Conservation (phyloP, 2,888 invertebrate genomes). For the Panzeria rudis region DNA sequence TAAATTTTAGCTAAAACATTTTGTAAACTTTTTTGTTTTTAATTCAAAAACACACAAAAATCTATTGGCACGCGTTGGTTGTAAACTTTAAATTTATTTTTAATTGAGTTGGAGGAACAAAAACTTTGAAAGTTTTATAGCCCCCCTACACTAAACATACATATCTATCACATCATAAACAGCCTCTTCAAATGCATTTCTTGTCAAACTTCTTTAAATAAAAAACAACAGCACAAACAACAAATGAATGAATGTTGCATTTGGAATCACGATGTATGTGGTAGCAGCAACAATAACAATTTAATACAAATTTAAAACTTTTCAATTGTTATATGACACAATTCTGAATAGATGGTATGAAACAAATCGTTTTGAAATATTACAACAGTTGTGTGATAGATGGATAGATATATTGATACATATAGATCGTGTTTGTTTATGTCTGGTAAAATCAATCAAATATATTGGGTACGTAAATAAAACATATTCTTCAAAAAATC, state of each 20-base stretch:
- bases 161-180: neutral
- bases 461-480: slow-evolving; percentile 8
- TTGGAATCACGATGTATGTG: neutral
- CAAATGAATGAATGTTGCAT: neutral
- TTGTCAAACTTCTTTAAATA: slow-evolving; percentile 12
- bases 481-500: neutral
- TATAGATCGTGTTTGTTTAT: neutral
- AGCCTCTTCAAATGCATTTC: slow-evolving; percentile 28
- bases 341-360: slow-evolving; percentile 6
- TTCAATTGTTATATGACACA: slow-evolving; percentile 42
- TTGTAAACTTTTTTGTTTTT: slow-evolving; percentile 3
- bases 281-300: slow-evolving; percentile 10
- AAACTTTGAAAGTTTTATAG: neutral
- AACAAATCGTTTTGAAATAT: neutral
- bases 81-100: slow-evolving; percentile 32
- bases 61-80: slow-evolving; percentile 58
- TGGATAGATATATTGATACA: neutral
- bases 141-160: neutral
- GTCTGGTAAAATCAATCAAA: neutral
- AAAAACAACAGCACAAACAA: slow-evolving; percentile 14
- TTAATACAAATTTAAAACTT: neutral
- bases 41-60: slow-evolving; percentile 1
- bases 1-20: slow-evolving; percentile 56
- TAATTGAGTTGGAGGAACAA: neutral
- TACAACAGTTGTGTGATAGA: neutral